Evolutionary conservation across 1,140 invertebrate species (phyloP).

Genomic region (Drosophila eugracilis): DNA sequence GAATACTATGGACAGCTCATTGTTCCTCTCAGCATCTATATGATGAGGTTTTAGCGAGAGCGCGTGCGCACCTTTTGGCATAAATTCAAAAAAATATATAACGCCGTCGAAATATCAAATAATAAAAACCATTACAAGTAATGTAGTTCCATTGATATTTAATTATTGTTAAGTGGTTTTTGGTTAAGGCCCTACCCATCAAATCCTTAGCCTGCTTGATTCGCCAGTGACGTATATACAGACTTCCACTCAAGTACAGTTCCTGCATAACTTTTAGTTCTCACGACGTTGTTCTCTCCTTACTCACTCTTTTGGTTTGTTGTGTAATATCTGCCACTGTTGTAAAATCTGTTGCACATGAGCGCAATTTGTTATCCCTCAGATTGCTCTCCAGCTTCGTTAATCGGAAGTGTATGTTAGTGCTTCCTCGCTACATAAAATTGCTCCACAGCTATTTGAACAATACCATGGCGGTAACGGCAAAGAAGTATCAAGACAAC

Average conservation of each 20-base stretch:
- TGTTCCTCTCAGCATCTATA: conserved; percentile 42
- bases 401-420: conserved; percentile 73
- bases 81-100: conserved; percentile 2
- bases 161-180: neutral
- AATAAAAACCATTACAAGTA: no score
- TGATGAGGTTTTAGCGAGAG: conserved; percentile 59
- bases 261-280: conserved; percentile 34
- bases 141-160: neutral
- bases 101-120: neutral
- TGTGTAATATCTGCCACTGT: conserved; percentile 29
- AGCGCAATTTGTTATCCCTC: conserved; percentile 81
- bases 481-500: conserved; percentile 43
- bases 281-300: conserved; percentile 6
- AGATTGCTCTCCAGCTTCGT: conserved; percentile 79
- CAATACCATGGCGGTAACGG: conserved; percentile 43
- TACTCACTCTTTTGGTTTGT: conserved; percentile 8
- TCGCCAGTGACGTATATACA: neutral
- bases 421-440: conserved; percentile 79
- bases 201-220: neutral
- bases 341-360: conserved; percentile 81
- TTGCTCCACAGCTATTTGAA: conserved; percentile 65
- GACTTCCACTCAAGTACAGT: conserved; percentile 2
- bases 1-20: conserved; percentile 46
- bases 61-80: conserved; percentile 54
- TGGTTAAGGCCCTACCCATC: neutral